These are phyloP conservation scores for Sphaerodactylus townsendi DNA, from an alignment of 2,113 vertebrate species.

Conservation along the genomic window DNA sequence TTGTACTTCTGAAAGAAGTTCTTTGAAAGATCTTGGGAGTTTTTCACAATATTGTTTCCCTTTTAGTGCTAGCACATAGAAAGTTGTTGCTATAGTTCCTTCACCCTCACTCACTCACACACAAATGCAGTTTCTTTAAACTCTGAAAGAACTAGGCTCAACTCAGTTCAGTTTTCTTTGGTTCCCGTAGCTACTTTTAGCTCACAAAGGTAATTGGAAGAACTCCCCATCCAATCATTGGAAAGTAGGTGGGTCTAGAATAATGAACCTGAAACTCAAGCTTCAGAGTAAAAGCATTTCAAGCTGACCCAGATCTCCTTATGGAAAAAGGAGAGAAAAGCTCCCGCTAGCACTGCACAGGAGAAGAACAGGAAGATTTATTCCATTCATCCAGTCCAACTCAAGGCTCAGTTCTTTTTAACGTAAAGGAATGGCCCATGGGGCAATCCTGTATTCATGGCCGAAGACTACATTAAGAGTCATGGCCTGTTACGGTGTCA, in stretches of 20 bases:
- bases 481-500: background rate
- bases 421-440: background rate
- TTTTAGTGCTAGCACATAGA: background rate
- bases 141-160: background rate
- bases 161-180: background rate
- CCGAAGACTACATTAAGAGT: background rate
- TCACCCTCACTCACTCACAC: background rate
- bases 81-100: background rate
- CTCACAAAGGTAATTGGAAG: slow-evolving; percentile 33
- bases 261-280: slow-evolving; percentile 32
- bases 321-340: background rate
- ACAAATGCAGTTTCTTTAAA: background rate
- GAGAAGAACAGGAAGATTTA: slow-evolving; percentile 12
- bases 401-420: background rate
- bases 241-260: slow-evolving; percentile 43
- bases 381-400: background rate
- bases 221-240: slow-evolving; percentile 37
- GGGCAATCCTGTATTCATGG: background rate
- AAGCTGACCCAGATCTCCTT: slow-evolving; percentile 17
- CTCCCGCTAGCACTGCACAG: background rate
- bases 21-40: background rate
- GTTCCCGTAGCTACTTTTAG: slow-evolving; percentile 36
- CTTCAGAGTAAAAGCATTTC: slow-evolving; percentile 11
- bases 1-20: background rate
- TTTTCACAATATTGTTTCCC: background rate